phyloP scores from a whole-genome alignment of 2,113 vertebrate genomes.

The Zosterops pallidus region DNA sequence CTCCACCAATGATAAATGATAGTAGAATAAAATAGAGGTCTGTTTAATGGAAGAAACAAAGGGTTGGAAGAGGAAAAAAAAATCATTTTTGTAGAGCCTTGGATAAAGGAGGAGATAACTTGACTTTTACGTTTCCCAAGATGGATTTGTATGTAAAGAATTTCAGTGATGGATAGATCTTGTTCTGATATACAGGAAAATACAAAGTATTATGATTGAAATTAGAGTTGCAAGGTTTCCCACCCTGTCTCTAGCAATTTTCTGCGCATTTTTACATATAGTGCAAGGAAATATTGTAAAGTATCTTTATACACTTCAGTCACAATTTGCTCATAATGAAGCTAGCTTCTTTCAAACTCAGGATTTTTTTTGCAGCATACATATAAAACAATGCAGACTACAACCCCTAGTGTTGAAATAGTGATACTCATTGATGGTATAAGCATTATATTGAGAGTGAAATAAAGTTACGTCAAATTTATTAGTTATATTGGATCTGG shows the following conservation, averaged over 20 bases:
- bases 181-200: not conserved
- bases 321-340: not conserved
- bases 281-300: not conserved
- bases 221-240: not conserved
- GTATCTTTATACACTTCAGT: not conserved
- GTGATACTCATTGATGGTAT: not conserved
- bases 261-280: not conserved
- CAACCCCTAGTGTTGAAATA: not conserved
- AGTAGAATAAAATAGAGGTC: not conserved
- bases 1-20: not conserved
- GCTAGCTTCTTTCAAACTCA: not conserved
- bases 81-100: not conserved
- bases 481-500: not conserved
- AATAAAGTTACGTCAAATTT: not conserved
- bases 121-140: not conserved
- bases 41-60: not conserved
- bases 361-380: not conserved
- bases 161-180: not conserved
- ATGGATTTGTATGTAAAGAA: not conserved
- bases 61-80: not conserved
- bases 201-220: not conserved
- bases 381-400: not conserved
- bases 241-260: fast-evolving
- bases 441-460: not conserved
- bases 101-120: not conserved